Conservation (phyloP, 53 echinoderm and acorn worm species). For the Pentamera pediparva region DNA sequence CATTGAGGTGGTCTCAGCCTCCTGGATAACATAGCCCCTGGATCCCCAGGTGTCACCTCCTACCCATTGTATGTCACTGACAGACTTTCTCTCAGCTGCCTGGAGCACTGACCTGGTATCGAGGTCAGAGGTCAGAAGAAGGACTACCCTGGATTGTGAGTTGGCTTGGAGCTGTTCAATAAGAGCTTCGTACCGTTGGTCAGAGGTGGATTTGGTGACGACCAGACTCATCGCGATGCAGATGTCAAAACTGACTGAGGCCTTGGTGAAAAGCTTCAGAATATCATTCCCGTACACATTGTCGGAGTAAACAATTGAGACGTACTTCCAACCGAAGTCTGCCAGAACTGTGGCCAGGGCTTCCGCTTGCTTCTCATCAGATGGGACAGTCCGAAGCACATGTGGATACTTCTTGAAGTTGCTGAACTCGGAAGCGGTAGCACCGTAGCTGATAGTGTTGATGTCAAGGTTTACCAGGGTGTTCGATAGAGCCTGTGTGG, state of each 20-base stretch:
- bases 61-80: constrained; percentile 68
- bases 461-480: constrained; percentile 38
- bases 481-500: constrained; percentile 61
- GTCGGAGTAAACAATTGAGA: constrained; percentile 69
- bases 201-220: constrained; percentile 17
- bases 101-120: constrained; percentile 53
- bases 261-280: constrained; percentile 19
- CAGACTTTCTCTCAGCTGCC: constrained; percentile 51
- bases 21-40: constrained; percentile 48
- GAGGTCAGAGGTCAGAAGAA: constrained; percentile 64
- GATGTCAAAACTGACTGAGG: constrained; percentile 19
- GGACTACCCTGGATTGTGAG: constrained; percentile 52
- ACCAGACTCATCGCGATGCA: constrained; percentile 66
- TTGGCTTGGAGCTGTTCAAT: constrained; percentile 36
- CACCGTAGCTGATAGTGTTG: constrained; percentile 68
- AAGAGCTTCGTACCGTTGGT: background rate
- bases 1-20: constrained; percentile 39
- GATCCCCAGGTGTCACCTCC: constrained; percentile 88
- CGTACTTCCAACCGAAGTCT: constrained; percentile 56
- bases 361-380: constrained; percentile 62
- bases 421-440: constrained; percentile 59
- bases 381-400: constrained; percentile 82
- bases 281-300: constrained; percentile 74
- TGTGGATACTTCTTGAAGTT: constrained; percentile 51
- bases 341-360: constrained; percentile 65